Percentiles rank a stretch among this genome's conserved stretches.
Evolutionary conservation across 2,113 vertebrate genomes (phyloP).

Genomic region (Crotalus helleri): DNA sequence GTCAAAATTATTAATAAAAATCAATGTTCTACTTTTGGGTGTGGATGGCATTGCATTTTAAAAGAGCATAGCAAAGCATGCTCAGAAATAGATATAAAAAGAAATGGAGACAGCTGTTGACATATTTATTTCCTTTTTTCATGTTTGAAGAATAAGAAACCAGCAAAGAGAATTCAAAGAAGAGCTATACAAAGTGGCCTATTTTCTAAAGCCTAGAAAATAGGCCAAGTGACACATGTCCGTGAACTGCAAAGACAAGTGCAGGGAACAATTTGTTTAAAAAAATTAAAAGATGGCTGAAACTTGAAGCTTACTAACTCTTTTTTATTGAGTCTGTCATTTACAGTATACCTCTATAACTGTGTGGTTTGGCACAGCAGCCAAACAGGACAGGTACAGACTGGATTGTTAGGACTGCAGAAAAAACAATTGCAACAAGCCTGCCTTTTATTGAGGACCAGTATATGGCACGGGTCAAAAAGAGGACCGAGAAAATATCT

Average conservation of each 20-base stretch:
- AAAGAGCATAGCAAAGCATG: background rate
- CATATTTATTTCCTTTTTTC: background rate
- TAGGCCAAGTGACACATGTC: background rate
- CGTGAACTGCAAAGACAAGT: constrained; percentile 1
- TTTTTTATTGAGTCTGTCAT: background rate
- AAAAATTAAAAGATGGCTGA: background rate
- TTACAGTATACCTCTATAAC: background rate
- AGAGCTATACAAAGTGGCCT: background rate
- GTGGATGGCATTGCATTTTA: background rate
- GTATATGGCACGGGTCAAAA: background rate
- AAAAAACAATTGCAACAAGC: background rate
- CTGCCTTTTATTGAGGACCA: background rate
- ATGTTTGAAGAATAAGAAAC: constrained; percentile 4
- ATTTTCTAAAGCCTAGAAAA: background rate
- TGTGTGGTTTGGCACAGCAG: background rate
- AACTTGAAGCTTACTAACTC: background rate
- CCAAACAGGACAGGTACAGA: background rate
- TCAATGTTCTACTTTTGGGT: background rate
- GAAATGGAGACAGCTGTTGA: background rate
- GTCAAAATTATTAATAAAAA: background rate
- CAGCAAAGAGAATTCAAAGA: constrained; percentile 18
- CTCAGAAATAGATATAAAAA: background rate
- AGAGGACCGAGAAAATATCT: background rate
- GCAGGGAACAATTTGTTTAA: background rate
- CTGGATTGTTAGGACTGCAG: background rate